Evolutionary conservation across 2,797 vertebrate species (phyloP).

Genomic region (Anguilla obscura): DNA sequence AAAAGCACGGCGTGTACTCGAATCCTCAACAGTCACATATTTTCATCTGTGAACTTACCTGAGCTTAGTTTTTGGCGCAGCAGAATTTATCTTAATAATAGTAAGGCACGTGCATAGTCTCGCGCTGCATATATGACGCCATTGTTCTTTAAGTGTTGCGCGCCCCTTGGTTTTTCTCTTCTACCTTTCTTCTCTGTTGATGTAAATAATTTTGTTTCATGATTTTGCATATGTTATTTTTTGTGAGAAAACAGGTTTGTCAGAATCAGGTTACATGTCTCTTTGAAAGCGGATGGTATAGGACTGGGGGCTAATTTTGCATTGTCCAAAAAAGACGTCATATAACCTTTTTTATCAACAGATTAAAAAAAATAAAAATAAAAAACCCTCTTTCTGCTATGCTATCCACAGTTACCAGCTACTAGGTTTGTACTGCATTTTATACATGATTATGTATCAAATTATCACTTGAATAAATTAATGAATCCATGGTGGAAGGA

Average conservation of each 20-base stretch:
- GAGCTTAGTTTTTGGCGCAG: neutral
- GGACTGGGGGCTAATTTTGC: neutral
- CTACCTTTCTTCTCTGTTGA: neutral
- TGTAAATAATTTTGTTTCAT: constrained; percentile 12
- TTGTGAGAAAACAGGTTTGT: neutral
- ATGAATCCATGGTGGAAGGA: neutral
- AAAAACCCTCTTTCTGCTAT: neutral
- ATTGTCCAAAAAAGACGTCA: neutral
- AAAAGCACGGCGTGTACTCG: constrained; percentile 14
- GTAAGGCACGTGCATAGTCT: constrained; percentile 29
- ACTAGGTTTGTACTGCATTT: neutral
- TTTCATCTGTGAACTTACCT: neutral
- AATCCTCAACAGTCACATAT: constrained; percentile 16
- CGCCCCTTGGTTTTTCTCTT: neutral
- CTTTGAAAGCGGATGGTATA: neutral
- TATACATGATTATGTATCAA: neutral
- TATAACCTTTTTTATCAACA: neutral
- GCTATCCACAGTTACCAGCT: neutral
- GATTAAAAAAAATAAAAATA: neutral
- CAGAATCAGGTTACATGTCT: constrained; percentile 10
- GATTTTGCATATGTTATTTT: neutral
- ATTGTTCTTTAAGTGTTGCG: constrained; percentile 39
- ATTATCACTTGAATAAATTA: neutral
- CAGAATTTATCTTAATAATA: constrained; percentile 26
- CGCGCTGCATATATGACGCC: constrained; percentile 34